Evolutionary conservation across 2,797 vertebrate species (phyloP).

Genomic region (Peromyscus attwateri): DNA sequence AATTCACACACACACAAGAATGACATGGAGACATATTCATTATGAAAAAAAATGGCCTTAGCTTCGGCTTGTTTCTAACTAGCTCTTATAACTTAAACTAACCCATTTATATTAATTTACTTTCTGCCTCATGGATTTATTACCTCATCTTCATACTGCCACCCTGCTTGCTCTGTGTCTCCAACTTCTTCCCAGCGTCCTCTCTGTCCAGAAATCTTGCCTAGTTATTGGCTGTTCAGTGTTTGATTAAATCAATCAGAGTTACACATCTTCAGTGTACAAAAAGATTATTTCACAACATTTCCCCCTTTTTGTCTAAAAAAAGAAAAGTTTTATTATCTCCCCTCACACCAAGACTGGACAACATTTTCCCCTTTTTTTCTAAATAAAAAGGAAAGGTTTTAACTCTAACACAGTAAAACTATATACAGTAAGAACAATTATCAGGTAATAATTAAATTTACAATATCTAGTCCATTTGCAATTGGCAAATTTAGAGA

Average conservation of each 20-base stretch:
- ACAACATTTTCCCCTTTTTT: neutral
- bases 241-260: neutral
- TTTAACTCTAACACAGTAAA: neutral
- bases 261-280: neutral
- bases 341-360: neutral
- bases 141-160: neutral
- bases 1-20: neutral
- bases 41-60: neutral
- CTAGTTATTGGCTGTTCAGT: neutral
- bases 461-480: neutral
- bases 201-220: neutral
- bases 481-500: neutral
- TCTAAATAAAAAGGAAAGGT: neutral
- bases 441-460: neutral
- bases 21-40: neutral
- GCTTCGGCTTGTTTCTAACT: neutral
- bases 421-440: neutral
- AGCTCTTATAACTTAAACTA: neutral
- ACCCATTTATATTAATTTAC: neutral
- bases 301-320: neutral
- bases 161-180: neutral
- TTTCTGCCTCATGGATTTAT: neutral
- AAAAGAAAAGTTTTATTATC: neutral
- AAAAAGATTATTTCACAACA: neutral
- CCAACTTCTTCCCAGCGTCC: neutral